These are phyloP conservation scores for Drosophila auraria DNA, from an alignment of 1,140 invertebrate species.

Conservation along the genomic window DNA sequence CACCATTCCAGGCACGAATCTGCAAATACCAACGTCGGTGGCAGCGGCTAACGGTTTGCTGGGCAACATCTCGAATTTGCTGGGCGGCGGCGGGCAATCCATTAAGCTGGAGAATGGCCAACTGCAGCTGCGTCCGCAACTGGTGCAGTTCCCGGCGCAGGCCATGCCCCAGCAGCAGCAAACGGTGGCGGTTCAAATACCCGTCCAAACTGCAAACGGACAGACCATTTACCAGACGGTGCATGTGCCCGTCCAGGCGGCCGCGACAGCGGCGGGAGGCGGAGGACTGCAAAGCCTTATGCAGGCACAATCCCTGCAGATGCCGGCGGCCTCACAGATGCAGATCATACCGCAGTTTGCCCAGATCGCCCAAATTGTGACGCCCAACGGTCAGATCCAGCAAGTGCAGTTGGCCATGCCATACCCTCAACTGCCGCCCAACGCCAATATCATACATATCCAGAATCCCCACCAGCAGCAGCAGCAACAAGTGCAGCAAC, in stretches of 20 bases:
- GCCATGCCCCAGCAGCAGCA: slow-evolving; percentile 89
- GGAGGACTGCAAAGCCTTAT: slow-evolving; percentile 84
- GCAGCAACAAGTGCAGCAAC: slow-evolving; percentile 79
- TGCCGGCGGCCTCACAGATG: slow-evolving; percentile 80
- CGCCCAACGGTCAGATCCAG: slow-evolving; percentile 94
- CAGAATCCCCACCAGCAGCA: slow-evolving; percentile 79
- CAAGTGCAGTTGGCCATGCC: slow-evolving; percentile 90
- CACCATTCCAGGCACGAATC: slow-evolving; percentile 87
- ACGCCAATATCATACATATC: slow-evolving; percentile 82
- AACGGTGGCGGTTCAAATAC: slow-evolving; percentile 96
- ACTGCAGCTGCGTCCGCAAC: slow-evolving; percentile 90
- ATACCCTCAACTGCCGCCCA: slow-evolving; percentile 85
- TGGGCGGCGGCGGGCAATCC: slow-evolving; percentile 45
- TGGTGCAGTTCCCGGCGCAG: slow-evolving; percentile 88
- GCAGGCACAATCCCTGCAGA: slow-evolving; percentile 60
- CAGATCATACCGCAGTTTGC: slow-evolving; percentile 92
- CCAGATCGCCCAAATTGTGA: slow-evolving; percentile 93
- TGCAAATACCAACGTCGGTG: slow-evolving; percentile 86
- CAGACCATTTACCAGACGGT: slow-evolving; percentile 97
- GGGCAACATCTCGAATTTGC: slow-evolving; percentile 59
- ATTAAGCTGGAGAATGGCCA: slow-evolving; percentile 80
- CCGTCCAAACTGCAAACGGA: slow-evolving; percentile 94
- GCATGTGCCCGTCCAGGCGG: slow-evolving; percentile 94
- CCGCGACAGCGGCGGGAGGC: slow-evolving; percentile 88
- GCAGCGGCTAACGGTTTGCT: slow-evolving; percentile 79